Percentiles rank a stretch among this genome's conserved stretches.
Evolutionary conservation across 2,888 invertebrate genomes (phyloP).

Genomic region (Himalopsyche tibetana): DNA sequence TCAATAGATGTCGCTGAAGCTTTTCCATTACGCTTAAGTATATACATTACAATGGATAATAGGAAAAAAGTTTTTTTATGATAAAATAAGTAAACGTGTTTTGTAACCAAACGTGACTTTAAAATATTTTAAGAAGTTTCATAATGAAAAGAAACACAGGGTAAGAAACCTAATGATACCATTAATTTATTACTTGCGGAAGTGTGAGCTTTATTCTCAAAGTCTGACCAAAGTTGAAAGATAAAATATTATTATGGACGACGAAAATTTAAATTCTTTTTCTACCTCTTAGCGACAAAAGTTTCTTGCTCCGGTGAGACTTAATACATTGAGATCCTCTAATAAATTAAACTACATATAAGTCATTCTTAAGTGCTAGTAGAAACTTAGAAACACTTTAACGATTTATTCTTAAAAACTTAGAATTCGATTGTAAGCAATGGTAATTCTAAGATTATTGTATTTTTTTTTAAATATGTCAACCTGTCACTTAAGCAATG

Average conservation of each 20-base stretch:
- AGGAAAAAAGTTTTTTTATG: no score
- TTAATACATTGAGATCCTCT: not conserved
- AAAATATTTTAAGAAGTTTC: constrained; percentile 3
- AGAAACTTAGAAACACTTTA: no score
- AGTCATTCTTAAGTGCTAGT: no score
- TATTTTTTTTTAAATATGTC: no score
- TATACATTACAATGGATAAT: no score
- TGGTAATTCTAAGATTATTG: no score
- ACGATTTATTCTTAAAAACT: no score
- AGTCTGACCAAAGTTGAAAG: constrained; percentile 40
- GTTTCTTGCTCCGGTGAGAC: constrained; percentile 25
- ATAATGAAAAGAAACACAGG: constrained; percentile 24
- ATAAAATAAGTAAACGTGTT: not conserved
- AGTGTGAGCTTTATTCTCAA: constrained; percentile 38
- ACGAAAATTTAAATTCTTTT: constrained; percentile 34
- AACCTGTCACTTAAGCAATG: no score
- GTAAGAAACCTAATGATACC: constrained; percentile 24
- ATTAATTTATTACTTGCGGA: constrained; percentile 42
- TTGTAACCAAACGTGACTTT: constrained; percentile 33
- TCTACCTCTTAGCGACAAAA: constrained; percentile 33
- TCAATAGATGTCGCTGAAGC: no score
- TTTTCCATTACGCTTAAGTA: no score
- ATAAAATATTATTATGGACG: constrained; percentile 35
- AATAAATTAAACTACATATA: not conserved
- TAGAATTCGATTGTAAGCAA: no score